These are phyloP conservation scores for Hylyphantes graminicola DNA, from an alignment of 1,140 invertebrate species.

Conservation along the genomic window DNA sequence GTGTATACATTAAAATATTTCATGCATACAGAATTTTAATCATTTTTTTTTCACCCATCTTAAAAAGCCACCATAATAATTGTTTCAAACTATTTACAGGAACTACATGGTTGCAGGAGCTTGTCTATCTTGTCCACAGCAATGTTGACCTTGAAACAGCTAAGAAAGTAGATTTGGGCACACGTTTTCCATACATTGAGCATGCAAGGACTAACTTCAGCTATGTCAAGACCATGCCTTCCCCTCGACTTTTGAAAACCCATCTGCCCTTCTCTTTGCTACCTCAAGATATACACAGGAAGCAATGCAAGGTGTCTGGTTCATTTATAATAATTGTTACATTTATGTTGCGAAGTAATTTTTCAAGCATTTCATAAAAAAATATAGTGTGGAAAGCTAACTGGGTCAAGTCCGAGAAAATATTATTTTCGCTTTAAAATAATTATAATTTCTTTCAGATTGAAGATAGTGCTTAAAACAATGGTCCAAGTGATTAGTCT, in stretches of 20 bases:
- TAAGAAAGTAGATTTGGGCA: slow-evolving; percentile 65
- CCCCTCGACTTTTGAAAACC: slow-evolving; percentile 69
- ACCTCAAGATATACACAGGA: slow-evolving; percentile 40
- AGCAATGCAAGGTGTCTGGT: slow-evolving; percentile 44
- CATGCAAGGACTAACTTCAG: slow-evolving; percentile 68
- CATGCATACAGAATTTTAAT: background rate
- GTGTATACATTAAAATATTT: background rate
- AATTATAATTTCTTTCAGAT: too few species aligned
- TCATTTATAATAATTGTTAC: slow-evolving; percentile 6
- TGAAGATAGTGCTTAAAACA: too few species aligned
- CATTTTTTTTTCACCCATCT: background rate
- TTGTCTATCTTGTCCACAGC: slow-evolving; percentile 69
- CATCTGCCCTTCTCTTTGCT: slow-evolving; percentile 67
- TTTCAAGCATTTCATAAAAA: too few species aligned
- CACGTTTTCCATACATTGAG: slow-evolving; percentile 71
- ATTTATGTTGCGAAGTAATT: background rate
- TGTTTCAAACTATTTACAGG: slow-evolving; percentile 64
- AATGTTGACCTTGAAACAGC: slow-evolving; percentile 68
- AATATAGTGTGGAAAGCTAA: too few species aligned
- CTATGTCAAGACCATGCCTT: slow-evolving; percentile 64
- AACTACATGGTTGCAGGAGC: slow-evolving; percentile 72
- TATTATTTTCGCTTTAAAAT: too few species aligned
- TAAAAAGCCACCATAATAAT: background rate
- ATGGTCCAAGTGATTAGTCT: too few species aligned
- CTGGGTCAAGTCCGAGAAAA: too few species aligned